These are phyloP conservation scores for Abramis brama DNA, from an alignment of 2,113 vertebrate genomes.

Conservation along the genomic window DNA sequence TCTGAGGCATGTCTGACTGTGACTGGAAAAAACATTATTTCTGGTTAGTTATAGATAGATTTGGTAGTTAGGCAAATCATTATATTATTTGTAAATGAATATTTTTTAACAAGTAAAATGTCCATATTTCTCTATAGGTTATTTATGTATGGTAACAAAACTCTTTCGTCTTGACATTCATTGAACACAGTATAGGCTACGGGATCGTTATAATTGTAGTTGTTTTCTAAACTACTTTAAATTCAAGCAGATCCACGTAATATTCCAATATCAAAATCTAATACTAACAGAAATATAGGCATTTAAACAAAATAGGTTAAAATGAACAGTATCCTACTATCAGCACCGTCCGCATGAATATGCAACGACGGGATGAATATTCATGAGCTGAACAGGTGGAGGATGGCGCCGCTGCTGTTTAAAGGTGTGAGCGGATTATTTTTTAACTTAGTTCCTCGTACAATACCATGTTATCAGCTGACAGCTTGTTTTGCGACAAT, in stretches of 20 bases:
- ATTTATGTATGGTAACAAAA: not conserved
- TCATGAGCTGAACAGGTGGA: slow-evolving; percentile 24
- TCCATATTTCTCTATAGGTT: not conserved
- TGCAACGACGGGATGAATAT: not conserved
- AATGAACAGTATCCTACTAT: not conserved
- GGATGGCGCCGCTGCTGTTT: not conserved
- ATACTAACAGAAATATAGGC: not conserved
- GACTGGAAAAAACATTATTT: too few species aligned
- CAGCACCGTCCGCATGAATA: not conserved
- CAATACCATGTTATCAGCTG: rapidly evolving
- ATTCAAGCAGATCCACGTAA: not conserved
- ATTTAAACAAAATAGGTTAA: not conserved
- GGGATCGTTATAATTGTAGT: not conserved
- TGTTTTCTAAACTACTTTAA: not conserved
- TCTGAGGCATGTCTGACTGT: too few species aligned
- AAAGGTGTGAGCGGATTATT: not conserved
- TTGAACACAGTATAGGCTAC: not conserved
- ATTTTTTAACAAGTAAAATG: not conserved
- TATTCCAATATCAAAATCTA: not conserved
- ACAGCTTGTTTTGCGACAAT: not conserved
- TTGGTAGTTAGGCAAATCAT: too few species aligned
- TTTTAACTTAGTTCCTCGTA: not conserved
- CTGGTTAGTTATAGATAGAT: too few species aligned
- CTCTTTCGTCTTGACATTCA: not conserved
- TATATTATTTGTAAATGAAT: too few species aligned